Conservation (phyloP, 1,140 invertebrate species). For the Drosophila ogumai region DNA sequence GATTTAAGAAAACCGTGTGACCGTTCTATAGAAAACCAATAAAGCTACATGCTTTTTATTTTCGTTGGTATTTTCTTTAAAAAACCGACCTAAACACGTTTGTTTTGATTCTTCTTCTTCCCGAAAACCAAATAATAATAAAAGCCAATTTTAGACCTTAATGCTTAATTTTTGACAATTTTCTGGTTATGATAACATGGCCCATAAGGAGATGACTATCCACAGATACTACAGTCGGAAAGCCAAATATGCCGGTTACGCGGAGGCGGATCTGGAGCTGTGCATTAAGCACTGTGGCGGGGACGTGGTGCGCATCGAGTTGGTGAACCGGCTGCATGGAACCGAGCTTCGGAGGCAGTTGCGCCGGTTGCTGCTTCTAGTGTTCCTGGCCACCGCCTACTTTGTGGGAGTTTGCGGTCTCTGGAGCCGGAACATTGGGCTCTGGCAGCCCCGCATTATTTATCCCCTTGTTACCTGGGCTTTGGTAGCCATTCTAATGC, state of each 20-base stretch:
- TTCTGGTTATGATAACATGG: not conserved
- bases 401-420: slow-evolving; percentile 28
- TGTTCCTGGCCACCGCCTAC: slow-evolving; percentile 28
- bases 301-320: slow-evolving; percentile 67
- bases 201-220: slow-evolving; percentile 24
- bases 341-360: slow-evolving; percentile 47
- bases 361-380: slow-evolving; percentile 40
- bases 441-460: slow-evolving; percentile 47
- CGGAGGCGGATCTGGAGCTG: slow-evolving; percentile 52
- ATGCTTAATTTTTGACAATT: not conserved
- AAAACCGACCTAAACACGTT: not conserved
- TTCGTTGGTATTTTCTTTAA: not conserved
- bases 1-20: not conserved
- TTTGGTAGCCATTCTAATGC: slow-evolving; percentile 22
- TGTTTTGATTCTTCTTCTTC: slow-evolving; percentile 1
- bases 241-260: slow-evolving; percentile 58
- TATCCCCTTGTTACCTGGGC: slow-evolving; percentile 29
- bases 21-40: not conserved
- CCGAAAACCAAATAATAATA: not conserved
- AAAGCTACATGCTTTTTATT: not conserved
- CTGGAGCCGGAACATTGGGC: not conserved
- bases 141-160: not conserved
- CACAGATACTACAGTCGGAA: slow-evolving; percentile 58
- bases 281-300: slow-evolving; percentile 51
- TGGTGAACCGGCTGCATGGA: slow-evolving; percentile 49